Evolutionary conservation across 2,888 invertebrate genomes (phyloP), one percentile per base, ranked within the genome.

Genomic region (Leptothorax acervorum): DNA sequence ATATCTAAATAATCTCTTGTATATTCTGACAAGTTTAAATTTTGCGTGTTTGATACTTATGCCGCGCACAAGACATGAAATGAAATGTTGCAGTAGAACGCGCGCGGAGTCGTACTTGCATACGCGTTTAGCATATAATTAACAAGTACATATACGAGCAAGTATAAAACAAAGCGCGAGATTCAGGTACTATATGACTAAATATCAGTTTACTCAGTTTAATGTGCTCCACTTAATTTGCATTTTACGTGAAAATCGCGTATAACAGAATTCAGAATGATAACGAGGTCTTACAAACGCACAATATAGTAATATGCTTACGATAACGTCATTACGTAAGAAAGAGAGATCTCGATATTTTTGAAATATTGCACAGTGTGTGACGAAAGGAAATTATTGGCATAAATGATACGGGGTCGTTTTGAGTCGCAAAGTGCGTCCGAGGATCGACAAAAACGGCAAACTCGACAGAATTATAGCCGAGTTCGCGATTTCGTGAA

Each of bases 391-490:
- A 35, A 18, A 65, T 45, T 51, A 23, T 48, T 15, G 62, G 35
- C 31, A 45, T 8, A 51, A 70, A 51, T n/a, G 73, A 35, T 39
- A 48, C 68, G 53, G 28, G 55, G 55, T 15, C 45, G 39, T 71
- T 65, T 65, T 12, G 15, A 51, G 35, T 70, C 39, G 11, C n/a
- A 12, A 42, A 42, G 39, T 23, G 35, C 18, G n/a, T 55, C 48
- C 15, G 9, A 60, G 23, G 28, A 48, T 23, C n/a, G 51, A 63
- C 4, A 42, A 53, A 45, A 15, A 60, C 0, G 45, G 18, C 6
- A 60, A 60, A 51, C 51, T 35, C 70, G 35, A 62, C 15, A 31
- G 63, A 82, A 85, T 66, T 83, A 84, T 83, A 84, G 51, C 45
- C 57, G 68, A 71, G 83, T 12, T 71, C 39, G 73, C 71, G n/a